Evolutionary conservation across 1,140 invertebrate genomes (phyloP), one percentile per base, ranked within the genome.

Genomic region (Trachymyrmex cornetzi): DNA sequence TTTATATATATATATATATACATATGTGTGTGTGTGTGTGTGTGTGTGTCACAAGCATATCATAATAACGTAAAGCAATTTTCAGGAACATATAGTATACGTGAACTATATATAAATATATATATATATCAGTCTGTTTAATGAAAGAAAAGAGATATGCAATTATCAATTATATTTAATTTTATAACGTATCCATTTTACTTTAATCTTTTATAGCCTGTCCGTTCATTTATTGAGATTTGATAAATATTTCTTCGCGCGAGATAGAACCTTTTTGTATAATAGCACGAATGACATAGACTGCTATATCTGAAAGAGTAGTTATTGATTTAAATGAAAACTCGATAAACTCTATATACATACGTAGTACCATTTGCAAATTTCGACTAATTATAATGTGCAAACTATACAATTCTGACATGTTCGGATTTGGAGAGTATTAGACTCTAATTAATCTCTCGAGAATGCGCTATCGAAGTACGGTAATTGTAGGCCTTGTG

Each of bases 171-270:
- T 61, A 61, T 3, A 48, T 24, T 48, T 67, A 34, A 67, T 67
- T 67, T 67, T 67, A 24, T 48, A 48, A 69, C 5, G 5, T n/a
- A 22, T 14, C 12, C 22, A 24, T 44, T 24, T 44, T 48, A 48
- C 0, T 24, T 61, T 27, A 61, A 61, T 61, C 12, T 14, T 44
- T 7, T 24, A 5, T 24, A 34, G 6, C 2, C 6, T 34, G 2
- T 34, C 6, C 12, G 9, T 22, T 3, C 1, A 11, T 22, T 69
- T 48, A 22, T 69, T 48, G n/a, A 69, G 6, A 48, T 44, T 44
- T 2, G 38, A 66, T 66, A 66, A 66, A 66, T 66, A 66, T 27
- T 61, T 61, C 30, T n/a, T 69, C 66, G 11, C 66, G 11, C n/a
- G n/a, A 48, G 22, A 67, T 22, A 38, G n/a, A 67, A 67, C 3